Conservation (phyloP, 2,888 invertebrate genomes). For the Macaria notata region DNA sequence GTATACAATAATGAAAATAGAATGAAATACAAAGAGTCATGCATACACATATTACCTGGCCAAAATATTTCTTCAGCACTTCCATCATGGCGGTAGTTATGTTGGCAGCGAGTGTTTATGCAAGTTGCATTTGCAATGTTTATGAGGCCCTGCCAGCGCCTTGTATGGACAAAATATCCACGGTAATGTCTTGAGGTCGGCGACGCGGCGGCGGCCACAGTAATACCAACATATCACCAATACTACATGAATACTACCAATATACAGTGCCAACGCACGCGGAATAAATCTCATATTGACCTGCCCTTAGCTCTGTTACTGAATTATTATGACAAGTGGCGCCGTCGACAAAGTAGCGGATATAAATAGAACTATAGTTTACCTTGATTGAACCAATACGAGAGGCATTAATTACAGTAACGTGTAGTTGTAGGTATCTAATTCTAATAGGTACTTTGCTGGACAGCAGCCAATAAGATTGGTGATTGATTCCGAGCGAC, state of each 20-base stretch:
- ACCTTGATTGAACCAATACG: too few species aligned
- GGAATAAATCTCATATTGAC: too few species aligned
- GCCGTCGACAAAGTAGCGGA: too few species aligned
- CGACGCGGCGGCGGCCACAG: conserved; percentile 34
- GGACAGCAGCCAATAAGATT: conserved; percentile 15
- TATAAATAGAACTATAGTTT: too few species aligned
- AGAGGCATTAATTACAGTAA: too few species aligned
- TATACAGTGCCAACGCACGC: too few species aligned
- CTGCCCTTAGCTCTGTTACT: too few species aligned
- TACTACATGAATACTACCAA: too few species aligned
- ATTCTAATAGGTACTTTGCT: background rate
- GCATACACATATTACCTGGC: conserved; percentile 1
- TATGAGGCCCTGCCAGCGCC: conserved; percentile 57
- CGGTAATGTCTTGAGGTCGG: conserved; percentile 39
- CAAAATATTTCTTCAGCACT: conserved; percentile 14
- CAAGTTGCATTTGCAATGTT: conserved; percentile 32
- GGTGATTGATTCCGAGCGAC: conserved; percentile 4
- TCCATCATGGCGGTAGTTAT: conserved; percentile 9
- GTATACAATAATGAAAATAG: too few species aligned
- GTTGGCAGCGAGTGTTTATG: conserved; percentile 11
- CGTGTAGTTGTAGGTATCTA: too few species aligned
- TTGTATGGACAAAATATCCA: conserved; percentile 48
- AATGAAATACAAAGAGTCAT: too few species aligned
- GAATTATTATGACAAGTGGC: too few species aligned
- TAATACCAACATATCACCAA: background rate